Evolutionary conservation across 2,797 vertebrate genomes (phyloP).

Genomic region (Babyrousa celebensis): DNA sequence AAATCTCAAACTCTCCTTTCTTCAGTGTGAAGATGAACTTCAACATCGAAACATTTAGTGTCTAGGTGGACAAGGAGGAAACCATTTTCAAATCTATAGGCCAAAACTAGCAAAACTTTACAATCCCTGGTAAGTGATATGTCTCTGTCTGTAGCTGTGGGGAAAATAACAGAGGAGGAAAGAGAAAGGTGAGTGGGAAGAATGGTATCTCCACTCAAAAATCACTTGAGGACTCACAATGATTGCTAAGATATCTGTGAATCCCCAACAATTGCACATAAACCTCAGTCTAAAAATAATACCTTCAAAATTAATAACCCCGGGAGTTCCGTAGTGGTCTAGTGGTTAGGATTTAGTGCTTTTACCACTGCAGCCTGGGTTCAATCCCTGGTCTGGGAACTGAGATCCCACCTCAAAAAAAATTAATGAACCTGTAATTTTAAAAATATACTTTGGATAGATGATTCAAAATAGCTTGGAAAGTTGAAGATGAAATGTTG

Average conservation of each 20-base stretch:
- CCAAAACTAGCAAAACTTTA: neutral
- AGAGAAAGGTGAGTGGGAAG: neutral
- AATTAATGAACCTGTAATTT: neutral
- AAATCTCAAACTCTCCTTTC: slow-evolving; percentile 59
- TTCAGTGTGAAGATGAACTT: slow-evolving; percentile 43
- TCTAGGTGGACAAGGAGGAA: neutral
- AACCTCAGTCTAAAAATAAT: slow-evolving; percentile 2
- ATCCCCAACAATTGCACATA: neutral
- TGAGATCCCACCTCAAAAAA: neutral
- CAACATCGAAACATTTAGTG: slow-evolving; percentile 47
- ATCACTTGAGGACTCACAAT: neutral
- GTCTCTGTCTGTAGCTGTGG: neutral
- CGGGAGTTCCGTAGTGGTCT: no score
- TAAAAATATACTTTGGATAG: slow-evolving; percentile 8
- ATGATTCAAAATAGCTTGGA: slow-evolving; percentile 1
- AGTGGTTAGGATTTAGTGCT: no score
- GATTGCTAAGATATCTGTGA: neutral
- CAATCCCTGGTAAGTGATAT: neutral
- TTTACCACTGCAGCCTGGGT: no score
- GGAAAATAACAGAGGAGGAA: neutral
- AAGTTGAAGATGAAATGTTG: neutral
- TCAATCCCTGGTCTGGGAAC: no score
- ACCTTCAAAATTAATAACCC: neutral
- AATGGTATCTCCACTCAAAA: neutral
- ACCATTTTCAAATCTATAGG: neutral